phyloP scores from a whole-genome alignment of 2,888 invertebrate species.

The Pedicia rivosa region DNA sequence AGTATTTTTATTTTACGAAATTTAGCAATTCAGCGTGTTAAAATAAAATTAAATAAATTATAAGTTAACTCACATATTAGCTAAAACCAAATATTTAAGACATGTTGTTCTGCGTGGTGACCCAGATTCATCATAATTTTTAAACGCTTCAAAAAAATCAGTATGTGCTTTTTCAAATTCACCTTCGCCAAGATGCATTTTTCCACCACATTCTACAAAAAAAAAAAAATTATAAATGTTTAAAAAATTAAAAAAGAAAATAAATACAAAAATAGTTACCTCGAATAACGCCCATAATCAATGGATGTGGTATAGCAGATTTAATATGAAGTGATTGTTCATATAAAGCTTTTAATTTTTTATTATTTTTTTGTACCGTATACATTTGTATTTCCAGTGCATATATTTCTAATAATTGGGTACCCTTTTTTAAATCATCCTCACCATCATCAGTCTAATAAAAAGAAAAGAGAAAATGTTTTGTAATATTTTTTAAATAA shows the following conservation, averaged over 20 bases:
- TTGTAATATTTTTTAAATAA: not conserved
- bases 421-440: conserved; percentile 94
- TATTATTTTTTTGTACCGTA: conserved; percentile 98
- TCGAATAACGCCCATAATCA: conserved; percentile 98
- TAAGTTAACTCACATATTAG: conserved; percentile 74
- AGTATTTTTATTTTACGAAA: no score
- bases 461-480: conserved; percentile 1
- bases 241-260: not conserved
- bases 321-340: conserved; percentile 98
- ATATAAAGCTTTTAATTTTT: conserved; percentile 88
- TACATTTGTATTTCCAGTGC: conserved; percentile 99
- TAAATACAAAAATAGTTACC: conserved; percentile 35
- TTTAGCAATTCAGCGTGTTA: no score
- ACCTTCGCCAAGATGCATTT: conserved; percentile 97
- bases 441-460: conserved; percentile 90
- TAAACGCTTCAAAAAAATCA: conserved; percentile 98
- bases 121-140: conserved; percentile 98
- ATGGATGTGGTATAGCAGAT: conserved; percentile 98
- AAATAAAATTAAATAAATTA: no score
- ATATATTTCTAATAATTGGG: conserved; percentile 94
- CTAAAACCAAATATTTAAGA: conserved; percentile 92
- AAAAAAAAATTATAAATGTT: conserved; percentile 25
- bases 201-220: conserved; percentile 99
- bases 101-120: conserved; percentile 93
- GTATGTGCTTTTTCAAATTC: conserved; percentile 99